Conservation (phyloP, 2,113 vertebrate genomes). For the Orientallactaga bullata region DNA sequence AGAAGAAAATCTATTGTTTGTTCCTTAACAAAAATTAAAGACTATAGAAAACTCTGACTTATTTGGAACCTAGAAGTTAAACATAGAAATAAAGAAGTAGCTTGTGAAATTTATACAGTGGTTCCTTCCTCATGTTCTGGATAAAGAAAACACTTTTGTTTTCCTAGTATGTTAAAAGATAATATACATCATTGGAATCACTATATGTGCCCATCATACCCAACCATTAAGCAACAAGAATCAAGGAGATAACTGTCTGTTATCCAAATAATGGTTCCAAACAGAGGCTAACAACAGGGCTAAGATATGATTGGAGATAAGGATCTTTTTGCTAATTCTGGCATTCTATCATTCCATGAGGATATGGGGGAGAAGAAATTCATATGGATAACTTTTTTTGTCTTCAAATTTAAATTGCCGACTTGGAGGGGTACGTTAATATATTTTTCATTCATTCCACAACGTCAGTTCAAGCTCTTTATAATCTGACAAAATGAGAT, state of each 20-base stretch:
- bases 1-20: background rate
- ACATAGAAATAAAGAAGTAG: background rate
- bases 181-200: background rate
- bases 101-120: background rate
- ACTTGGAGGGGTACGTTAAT: background rate
- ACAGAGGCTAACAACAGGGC: background rate
- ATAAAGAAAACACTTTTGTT: background rate
- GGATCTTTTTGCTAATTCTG: background rate
- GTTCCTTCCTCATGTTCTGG: background rate
- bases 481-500: background rate
- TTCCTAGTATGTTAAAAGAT: background rate
- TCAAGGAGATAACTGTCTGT: background rate
- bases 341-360: background rate
- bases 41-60: background rate
- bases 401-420: background rate
- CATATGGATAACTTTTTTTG: background rate
- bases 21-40: background rate
- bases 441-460: background rate
- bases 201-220: background rate
- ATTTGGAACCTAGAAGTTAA: background rate
- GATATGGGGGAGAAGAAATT: background rate
- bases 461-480: background rate
- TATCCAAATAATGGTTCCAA: background rate
- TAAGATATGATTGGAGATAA: background rate
- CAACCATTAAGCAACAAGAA: background rate